Percentiles rank a stretch among this genome's conserved stretches.
Conservation (phyloP, 2,797 vertebrate species). For the Platalea minor region DNA sequence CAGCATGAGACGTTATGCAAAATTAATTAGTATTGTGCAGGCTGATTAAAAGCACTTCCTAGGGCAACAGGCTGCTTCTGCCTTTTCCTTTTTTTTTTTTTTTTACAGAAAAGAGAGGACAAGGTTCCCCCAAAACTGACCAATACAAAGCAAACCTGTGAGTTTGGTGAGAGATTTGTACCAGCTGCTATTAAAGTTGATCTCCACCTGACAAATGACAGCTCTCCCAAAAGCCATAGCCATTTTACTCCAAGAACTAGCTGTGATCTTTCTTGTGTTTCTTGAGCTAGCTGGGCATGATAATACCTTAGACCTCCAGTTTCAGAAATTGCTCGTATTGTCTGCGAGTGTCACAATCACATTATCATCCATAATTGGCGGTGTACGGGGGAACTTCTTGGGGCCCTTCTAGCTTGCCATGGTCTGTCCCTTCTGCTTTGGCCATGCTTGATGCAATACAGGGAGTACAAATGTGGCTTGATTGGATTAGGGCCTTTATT, state of each 20-base stretch:
- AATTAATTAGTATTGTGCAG: conserved; percentile 29
- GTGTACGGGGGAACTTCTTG: conserved; percentile 41
- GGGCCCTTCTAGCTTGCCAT: conserved; percentile 42
- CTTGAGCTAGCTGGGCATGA: not conserved
- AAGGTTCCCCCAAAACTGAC: not conserved
- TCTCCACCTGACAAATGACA: not conserved
- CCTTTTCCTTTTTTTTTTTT: not conserved
- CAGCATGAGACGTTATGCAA: not conserved
- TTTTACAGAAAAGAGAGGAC: not conserved
- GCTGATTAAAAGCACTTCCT: conserved; percentile 21
- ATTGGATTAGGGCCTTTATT: conserved; percentile 67
- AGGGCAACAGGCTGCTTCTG: not conserved
- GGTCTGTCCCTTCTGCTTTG: conserved; percentile 59
- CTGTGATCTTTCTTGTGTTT: conserved; percentile 15
- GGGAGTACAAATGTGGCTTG: conserved; percentile 60
- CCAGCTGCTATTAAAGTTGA: not conserved
- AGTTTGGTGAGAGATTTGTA: not conserved
- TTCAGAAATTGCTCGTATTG: conserved; percentile 36
- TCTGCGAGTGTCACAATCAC: conserved; percentile 51
- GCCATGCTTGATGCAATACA: conserved; percentile 51
- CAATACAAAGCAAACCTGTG: not conserved
- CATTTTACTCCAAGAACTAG: not conserved
- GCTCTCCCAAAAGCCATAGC: not conserved
- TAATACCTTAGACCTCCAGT: conserved; percentile 16
- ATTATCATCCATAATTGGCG: conserved; percentile 23